Evolutionary conservation across 2,113 vertebrate genomes (phyloP).

Genomic region (Hipposideros armiger): DNA sequence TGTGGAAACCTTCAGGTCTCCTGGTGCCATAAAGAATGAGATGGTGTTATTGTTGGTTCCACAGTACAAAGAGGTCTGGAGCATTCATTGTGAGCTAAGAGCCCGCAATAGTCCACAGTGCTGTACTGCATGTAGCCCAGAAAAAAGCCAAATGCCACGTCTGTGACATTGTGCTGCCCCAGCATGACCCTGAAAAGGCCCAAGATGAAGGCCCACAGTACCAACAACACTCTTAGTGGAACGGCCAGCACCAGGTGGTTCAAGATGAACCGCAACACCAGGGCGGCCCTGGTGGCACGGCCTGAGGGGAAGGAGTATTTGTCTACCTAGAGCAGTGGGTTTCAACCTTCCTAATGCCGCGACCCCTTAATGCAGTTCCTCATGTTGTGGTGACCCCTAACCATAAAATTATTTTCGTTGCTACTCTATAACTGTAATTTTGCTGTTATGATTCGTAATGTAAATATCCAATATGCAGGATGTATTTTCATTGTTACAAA

Average conservation of each 20-base stretch:
- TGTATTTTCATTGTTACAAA: no score
- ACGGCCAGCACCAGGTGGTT: constrained; percentile 96
- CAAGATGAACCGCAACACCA: constrained; percentile 95
- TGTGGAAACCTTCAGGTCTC: no score
- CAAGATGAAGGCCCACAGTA: constrained; percentile 94
- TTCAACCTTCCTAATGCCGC: no score
- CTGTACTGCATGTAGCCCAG: constrained; percentile 96
- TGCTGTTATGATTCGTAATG: no score
- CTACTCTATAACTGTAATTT: no score
- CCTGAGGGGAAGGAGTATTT: constrained; percentile 98
- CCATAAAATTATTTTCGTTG: no score
- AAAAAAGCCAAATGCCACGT: constrained; percentile 95
- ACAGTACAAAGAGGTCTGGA: constrained; percentile 90
- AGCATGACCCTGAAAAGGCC: constrained; percentile 96
- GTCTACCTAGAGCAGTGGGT: constrained; percentile 82
- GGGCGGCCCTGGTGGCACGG: constrained; percentile 95
- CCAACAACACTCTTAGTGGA: constrained; percentile 93
- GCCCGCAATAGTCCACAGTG: constrained; percentile 95
- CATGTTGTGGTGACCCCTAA: no score
- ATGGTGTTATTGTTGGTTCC: constrained; percentile 75
- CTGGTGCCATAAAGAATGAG: neutral
- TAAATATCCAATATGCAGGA: no score
- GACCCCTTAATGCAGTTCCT: no score
- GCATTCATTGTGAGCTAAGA: constrained; percentile 91
- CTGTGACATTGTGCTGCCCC: constrained; percentile 97